Conservation (phyloP, 2,113 vertebrate species). For the Sula dactylatra region DNA sequence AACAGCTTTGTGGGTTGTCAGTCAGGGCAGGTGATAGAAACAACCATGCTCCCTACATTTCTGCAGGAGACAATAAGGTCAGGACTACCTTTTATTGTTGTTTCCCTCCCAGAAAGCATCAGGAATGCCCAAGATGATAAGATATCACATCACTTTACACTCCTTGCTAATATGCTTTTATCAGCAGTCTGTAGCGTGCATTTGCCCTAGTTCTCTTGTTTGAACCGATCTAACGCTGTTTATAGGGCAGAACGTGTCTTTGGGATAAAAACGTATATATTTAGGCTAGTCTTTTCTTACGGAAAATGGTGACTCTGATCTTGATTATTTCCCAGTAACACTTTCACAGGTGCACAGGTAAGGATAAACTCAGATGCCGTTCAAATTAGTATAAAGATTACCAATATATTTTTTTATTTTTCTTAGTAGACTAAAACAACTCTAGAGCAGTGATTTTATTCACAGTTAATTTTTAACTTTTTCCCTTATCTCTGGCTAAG, state of each 20-base stretch:
- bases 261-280: not conserved
- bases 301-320: not conserved
- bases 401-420: not conserved
- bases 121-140: not conserved
- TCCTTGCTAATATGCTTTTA: not conserved
- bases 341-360: not conserved
- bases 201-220: not conserved
- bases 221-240: not conserved
- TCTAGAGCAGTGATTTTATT: not conserved
- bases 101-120: not conserved
- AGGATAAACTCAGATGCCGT: not conserved
- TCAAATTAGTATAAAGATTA: not conserved
- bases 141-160: not conserved
- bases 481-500: not conserved
- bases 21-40: not conserved
- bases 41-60: not conserved
- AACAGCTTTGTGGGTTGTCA: not conserved
- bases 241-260: not conserved
- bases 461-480: not conserved
- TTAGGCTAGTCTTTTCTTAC: not conserved
- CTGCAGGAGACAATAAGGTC: not conserved
- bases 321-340: not conserved
- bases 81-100: not conserved
- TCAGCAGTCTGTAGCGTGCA: not conserved
- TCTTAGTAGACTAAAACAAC: not conserved